Base-by-base conservation (phyloP, 2,888 invertebrate genomes). In the Coenonympha arcania region DNA sequence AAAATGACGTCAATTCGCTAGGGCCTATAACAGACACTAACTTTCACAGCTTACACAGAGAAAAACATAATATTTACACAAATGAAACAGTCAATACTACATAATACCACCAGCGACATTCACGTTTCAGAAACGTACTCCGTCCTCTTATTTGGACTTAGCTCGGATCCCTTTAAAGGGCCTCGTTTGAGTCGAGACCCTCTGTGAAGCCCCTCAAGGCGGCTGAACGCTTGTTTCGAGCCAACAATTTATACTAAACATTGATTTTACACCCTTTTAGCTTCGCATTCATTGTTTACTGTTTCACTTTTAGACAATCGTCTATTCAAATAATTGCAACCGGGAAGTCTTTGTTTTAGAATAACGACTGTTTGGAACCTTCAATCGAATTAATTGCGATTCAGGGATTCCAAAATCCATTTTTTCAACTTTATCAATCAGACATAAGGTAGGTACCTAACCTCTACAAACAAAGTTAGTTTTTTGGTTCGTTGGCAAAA, bases 231-330 rank as follows among this genome's bases (percentile, higher is more conserved):
- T 52, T 52, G 52, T 45, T 22, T 37, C 13, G 33, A 24, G 33
- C 18, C 33, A 46, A 51, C 51, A 51, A 54, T 54, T 48, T 51
- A 51, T 48, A 43, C 43, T n/a, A 24, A 33, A 46, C 48, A 49
- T 46, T 55, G 52, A 55, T 55, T 52, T 52, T 43, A 54, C 50
- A 54, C 50, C 54, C 54, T 54, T 48, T 54, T 54, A 54, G 26
- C 50, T 42, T 53, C 44, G 20, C 8, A 26, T 46, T 30, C 33
- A 45, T 46, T 46, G 44, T 46, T 46, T 46, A n/a, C 36, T 33
- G 36, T 42, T 48, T 40, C 9, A 26, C 31, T 37, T 15, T 22
- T 6, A 33, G 43, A 42, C 22, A 22, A 24, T 22, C 9, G 43
- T 20, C 33, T 9, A 37, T 39, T 41, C 30, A 5, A 20, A 42